These are phyloP conservation scores for Pachyrhynchus sulphureomaculatus DNA, from an alignment of 1,140 invertebrate species.

Conservation along the genomic window DNA sequence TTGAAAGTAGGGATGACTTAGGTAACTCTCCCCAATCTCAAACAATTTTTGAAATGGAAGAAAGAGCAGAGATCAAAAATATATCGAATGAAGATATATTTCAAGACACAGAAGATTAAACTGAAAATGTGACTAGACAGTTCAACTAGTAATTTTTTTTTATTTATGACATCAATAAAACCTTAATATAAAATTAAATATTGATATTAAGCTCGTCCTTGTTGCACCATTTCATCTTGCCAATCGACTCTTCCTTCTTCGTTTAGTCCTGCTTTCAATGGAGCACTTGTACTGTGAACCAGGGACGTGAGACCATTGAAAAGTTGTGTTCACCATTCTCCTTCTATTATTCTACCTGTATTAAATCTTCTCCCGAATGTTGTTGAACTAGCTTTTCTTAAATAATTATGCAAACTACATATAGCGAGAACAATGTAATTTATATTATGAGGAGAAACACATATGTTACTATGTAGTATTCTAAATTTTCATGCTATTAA, in stretches of 20 bases:
- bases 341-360: background rate
- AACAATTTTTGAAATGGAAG: background rate
- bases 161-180: background rate
- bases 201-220: background rate
- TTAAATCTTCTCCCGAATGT: background rate
- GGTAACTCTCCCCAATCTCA: background rate
- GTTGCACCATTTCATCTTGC: background rate
- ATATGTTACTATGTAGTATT: slow-evolving; percentile 11
- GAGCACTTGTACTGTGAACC: background rate
- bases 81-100: no score
- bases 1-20: background rate
- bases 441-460: background rate
- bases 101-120: no score
- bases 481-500: slow-evolving; percentile 1
- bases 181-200: background rate
- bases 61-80: background rate
- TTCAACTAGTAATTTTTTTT: background rate
- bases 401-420: slow-evolving; percentile 5
- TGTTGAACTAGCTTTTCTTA: background rate
- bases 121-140: no score
- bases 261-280: background rate
- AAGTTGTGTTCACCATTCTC: background rate
- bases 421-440: background rate
- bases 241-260: background rate
- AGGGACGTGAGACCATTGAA: background rate